Evolutionary conservation across 2,797 vertebrate species (phyloP).

Genomic region (Xiphophorus birchmanni): DNA sequence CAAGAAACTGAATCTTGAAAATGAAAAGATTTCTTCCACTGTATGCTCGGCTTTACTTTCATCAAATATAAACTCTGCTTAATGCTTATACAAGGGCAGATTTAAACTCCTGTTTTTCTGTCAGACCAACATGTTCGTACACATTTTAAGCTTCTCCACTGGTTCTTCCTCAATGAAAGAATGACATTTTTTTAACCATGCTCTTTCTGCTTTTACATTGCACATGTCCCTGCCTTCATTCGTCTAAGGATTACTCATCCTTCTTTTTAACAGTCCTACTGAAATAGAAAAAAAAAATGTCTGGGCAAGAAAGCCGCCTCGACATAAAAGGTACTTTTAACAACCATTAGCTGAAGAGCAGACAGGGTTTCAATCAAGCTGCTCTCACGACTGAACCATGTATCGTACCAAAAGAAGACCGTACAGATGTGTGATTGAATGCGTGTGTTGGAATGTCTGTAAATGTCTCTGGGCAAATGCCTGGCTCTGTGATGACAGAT

Average conservation of each 20-base stretch:
- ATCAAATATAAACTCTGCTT: not conserved
- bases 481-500: slow-evolving; percentile 22
- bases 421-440: slow-evolving; percentile 4
- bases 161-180: not conserved
- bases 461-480: slow-evolving; percentile 10
- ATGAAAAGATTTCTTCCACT: not conserved
- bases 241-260: slow-evolving; percentile 13
- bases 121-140: not conserved
- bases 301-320: slow-evolving; percentile 29
- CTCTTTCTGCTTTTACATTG: slow-evolving; percentile 19
- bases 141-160: not conserved
- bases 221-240: slow-evolving; percentile 3
- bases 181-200: slow-evolving; percentile 6
- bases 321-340: slow-evolving; percentile 63
- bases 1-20: not conserved
- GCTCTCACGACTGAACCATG: slow-evolving; percentile 33
- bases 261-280: slow-evolving; percentile 20
- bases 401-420: slow-evolving; percentile 33
- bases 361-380: slow-evolving; percentile 44
- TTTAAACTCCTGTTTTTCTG: not conserved
- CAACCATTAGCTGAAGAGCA: slow-evolving; percentile 51
- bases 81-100: not conserved
- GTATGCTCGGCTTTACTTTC: not conserved
- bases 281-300: slow-evolving; percentile 23
- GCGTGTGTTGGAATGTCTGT: slow-evolving; percentile 8